A percentile compares a stretch with the other conserved stretches of the same genome.
Conservation (phyloP, 2,888 invertebrate genomes). For the Dryocosmus kuriphilus region DNA sequence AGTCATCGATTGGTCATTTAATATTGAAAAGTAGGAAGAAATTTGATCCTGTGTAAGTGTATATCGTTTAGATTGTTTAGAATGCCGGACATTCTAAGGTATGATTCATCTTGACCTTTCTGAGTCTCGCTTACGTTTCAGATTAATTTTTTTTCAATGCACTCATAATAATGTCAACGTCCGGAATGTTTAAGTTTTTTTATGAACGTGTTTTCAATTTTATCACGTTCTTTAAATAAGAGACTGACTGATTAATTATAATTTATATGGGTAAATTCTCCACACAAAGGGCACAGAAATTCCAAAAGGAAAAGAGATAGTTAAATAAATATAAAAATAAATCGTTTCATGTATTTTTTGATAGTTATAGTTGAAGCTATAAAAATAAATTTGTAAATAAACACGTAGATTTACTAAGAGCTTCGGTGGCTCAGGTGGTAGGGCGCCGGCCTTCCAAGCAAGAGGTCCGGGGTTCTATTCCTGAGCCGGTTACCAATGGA, state of each 20-base stretch:
- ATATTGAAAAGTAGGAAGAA: background rate
- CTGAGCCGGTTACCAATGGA: no score
- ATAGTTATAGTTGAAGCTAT: no score
- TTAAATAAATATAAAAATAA: no score
- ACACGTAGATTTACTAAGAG: no score
- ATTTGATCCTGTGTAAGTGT: no score
- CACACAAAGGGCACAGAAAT: no score
- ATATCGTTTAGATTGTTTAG: background rate
- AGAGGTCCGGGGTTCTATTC: no score
- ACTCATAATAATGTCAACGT: background rate
- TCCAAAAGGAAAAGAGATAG: no score
- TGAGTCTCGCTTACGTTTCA: constrained; percentile 8
- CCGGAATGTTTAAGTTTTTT: constrained; percentile 1
- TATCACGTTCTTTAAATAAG: background rate
- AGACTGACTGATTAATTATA: background rate
- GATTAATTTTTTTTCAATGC: background rate
- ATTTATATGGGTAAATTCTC: background rate
- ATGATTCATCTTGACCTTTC: constrained; percentile 14
- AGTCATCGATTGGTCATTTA: background rate
- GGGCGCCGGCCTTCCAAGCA: no score
- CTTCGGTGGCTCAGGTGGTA: no score
- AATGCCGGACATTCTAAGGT: constrained; percentile 9
- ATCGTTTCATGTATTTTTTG: no score
- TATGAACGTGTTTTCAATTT: background rate
- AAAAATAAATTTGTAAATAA: no score